Percentiles rank a stretch among this genome's conserved stretches.
Evolutionary conservation across 2,113 vertebrate genomes (phyloP).

Genomic region (Conger conger): DNA sequence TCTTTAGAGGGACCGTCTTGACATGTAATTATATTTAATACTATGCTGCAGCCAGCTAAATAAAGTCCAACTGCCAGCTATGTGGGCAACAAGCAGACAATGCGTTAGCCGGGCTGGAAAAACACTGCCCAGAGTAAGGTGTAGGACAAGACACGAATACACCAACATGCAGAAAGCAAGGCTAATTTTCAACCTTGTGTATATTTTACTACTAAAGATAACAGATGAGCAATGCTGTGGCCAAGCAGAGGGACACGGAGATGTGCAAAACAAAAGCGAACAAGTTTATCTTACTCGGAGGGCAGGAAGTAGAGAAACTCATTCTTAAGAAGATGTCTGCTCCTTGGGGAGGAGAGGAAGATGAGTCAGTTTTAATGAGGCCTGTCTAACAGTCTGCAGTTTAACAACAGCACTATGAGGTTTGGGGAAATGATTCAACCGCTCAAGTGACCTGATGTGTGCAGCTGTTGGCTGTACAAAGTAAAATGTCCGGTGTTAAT

Average conservation of each 20-base stretch:
- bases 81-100: constrained; percentile 64
- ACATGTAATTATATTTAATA: constrained; percentile 79
- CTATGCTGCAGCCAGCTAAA: constrained; percentile 74
- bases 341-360: constrained; percentile 44
- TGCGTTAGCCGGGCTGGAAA: constrained; percentile 58
- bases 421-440: background rate
- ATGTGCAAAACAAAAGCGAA: background rate
- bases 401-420: background rate
- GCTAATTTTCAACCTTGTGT: constrained; percentile 37
- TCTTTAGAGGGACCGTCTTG: constrained; percentile 67
- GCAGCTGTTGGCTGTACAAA: constrained; percentile 27
- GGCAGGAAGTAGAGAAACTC: background rate
- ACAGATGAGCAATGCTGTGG: background rate
- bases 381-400: constrained; percentile 36
- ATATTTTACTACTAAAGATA: constrained; percentile 27
- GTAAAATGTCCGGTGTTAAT: too few relatives aligned
- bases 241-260: background rate
- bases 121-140: constrained; percentile 47
- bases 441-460: constrained; percentile 36
- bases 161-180: constrained; percentile 28
- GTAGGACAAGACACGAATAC: constrained; percentile 38
- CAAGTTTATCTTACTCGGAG: background rate
- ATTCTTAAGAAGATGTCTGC: constrained; percentile 42
- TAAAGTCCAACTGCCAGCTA: constrained; percentile 68
- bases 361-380: constrained; percentile 55